Conservation (phyloP, 2,888 invertebrate species). For the Harpalus rufipes region DNA sequence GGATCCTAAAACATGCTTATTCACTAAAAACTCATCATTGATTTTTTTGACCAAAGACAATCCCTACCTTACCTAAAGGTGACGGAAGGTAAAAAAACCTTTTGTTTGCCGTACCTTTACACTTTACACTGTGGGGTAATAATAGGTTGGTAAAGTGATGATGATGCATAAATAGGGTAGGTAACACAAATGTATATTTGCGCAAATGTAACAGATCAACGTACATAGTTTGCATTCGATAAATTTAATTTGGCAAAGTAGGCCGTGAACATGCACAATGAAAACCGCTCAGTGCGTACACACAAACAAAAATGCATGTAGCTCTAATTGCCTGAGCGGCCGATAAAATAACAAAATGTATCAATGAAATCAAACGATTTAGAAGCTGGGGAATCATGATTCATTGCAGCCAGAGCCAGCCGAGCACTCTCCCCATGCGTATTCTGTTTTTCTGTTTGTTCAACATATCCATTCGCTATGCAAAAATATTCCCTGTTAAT, state of each 20-base stretch:
- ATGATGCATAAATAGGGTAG: background rate
- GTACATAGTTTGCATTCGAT: constrained; percentile 8
- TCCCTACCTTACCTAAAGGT: too few relatives aligned
- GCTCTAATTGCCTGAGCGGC: constrained; percentile 25
- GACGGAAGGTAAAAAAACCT: too few relatives aligned
- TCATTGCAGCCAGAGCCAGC: background rate
- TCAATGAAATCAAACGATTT: constrained; percentile 22
- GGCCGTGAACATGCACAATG: constrained; percentile 22
- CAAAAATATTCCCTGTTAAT: too few relatives aligned
- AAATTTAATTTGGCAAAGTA: constrained; percentile 15
- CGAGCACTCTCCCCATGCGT: background rate
- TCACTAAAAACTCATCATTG: too few relatives aligned
- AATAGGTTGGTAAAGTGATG: background rate
- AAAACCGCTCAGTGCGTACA: background rate
- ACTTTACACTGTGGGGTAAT: too few relatives aligned
- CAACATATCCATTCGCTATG: background rate
- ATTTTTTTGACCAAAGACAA: too few relatives aligned
- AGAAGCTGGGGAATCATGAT: constrained; percentile 12
- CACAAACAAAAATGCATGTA: constrained; percentile 25
- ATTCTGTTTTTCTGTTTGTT: background rate
- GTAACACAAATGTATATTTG: background rate
- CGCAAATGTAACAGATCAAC: background rate
- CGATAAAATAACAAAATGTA: constrained; percentile 12
- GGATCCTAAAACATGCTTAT: too few relatives aligned
- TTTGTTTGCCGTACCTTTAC: too few relatives aligned